These are phyloP conservation scores for Drosophila baimaii DNA, from an alignment of 1,140 invertebrate genomes.

Conservation along the genomic window DNA sequence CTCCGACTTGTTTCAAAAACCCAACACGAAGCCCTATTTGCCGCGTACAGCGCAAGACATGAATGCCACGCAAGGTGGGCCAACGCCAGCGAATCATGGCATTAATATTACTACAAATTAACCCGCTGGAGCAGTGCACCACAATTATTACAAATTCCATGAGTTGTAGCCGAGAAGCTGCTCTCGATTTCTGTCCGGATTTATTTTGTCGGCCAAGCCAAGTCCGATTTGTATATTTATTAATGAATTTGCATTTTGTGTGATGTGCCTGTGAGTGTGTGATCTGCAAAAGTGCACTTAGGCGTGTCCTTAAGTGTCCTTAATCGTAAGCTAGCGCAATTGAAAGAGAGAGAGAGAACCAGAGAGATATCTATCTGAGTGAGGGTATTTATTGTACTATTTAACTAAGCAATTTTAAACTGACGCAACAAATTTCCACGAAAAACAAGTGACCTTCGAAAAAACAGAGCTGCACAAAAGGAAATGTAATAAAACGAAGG, in stretches of 20 bases:
- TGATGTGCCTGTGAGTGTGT: constrained; percentile 10
- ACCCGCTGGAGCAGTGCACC: constrained; percentile 11
- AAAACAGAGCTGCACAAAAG: constrained; percentile 23
- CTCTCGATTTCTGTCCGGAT: constrained; percentile 4
- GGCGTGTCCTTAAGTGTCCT: constrained; percentile 20
- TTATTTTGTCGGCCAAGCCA: constrained; percentile 27
- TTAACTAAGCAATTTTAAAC: constrained; percentile 34
- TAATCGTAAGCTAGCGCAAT: constrained; percentile 38
- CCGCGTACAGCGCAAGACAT: constrained; percentile 70
- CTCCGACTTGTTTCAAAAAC: constrained; percentile 69
- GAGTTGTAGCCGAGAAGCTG: constrained; percentile 44
- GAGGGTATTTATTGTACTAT: constrained; percentile 40
- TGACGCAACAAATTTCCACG: constrained; percentile 23
- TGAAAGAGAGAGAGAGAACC: constrained; percentile 2
- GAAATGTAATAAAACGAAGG: constrained; percentile 3
- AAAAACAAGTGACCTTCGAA: constrained; percentile 41
- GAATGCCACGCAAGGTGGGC: constrained; percentile 9
- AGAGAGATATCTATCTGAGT: constrained; percentile 14
- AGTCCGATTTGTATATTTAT: constrained; percentile 23
- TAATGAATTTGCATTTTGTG: constrained; percentile 26
- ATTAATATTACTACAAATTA: constrained; percentile 61
- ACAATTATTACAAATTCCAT: constrained; percentile 66
- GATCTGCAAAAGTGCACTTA: constrained; percentile 48
- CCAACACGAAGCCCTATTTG: constrained; percentile 55
- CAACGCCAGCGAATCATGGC: constrained; percentile 13